Evolutionary conservation across 2,113 vertebrate species (phyloP).

Genomic region (Mustela nigripes): DNA sequence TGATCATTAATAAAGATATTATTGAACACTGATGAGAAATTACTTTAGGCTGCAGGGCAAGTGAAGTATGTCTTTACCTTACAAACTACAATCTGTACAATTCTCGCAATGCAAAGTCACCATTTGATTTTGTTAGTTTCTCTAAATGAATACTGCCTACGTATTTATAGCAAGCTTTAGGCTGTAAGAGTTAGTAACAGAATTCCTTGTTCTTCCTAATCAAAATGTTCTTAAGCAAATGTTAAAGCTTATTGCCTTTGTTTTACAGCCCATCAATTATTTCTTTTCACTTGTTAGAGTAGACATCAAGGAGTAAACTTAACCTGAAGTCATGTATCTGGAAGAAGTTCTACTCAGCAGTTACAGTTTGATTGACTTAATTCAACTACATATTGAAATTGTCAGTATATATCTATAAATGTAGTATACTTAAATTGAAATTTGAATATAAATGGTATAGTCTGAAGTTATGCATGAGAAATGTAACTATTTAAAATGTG

Average conservation of each 20-base stretch:
- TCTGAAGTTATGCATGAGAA: neutral
- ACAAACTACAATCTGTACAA: constrained; percentile 15
- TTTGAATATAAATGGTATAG: neutral
- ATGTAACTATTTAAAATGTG: neutral
- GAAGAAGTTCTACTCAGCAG: neutral
- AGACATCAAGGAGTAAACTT: neutral
- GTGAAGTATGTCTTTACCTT: neutral
- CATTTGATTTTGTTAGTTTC: constrained; percentile 36
- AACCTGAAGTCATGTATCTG: neutral
- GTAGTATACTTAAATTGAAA: neutral
- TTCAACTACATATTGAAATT: neutral
- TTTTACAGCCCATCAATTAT: neutral
- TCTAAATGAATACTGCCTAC: neutral
- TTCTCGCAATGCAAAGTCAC: neutral
- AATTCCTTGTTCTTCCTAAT: constrained; percentile 19
- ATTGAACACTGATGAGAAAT: neutral
- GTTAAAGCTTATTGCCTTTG: neutral
- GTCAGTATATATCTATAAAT: neutral
- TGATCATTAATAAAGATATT: constrained; percentile 32
- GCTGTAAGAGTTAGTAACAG: neutral
- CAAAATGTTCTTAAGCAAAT: neutral
- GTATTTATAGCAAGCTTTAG: neutral
- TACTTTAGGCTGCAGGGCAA: neutral
- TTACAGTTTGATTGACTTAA: neutral
- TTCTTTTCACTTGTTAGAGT: neutral